Conservation (phyloP, 1,140 invertebrate species). For the Cataglyphis hispanica region DNA sequence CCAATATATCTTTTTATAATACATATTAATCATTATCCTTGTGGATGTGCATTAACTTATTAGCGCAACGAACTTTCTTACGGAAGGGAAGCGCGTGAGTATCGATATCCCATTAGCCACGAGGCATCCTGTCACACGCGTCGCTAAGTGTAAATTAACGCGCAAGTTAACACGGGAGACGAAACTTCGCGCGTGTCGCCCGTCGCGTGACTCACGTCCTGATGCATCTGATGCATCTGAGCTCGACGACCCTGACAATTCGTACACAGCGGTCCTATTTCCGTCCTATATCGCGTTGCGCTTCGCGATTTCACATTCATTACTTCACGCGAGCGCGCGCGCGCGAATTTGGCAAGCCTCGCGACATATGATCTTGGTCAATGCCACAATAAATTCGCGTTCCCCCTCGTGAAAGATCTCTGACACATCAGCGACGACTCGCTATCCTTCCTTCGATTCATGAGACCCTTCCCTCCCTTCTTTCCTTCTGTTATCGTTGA, state of each 20-base stretch:
- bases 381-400: slow-evolving; percentile 27
- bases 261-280: slow-evolving; percentile 55
- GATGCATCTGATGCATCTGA: slow-evolving; percentile 38
- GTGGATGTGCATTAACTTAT: slow-evolving; percentile 29
- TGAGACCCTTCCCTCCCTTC: not conserved
- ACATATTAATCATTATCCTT: slow-evolving; percentile 38
- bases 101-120: slow-evolving; percentile 37
- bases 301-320: slow-evolving; percentile 43
- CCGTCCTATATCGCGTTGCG: slow-evolving; percentile 45
- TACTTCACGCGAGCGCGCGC: not conserved
- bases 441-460: not conserved
- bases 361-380: not conserved
- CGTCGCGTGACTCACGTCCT: slow-evolving; percentile 64
- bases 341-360: slow-evolving; percentile 39
- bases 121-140: not conserved
- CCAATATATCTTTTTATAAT: slow-evolving; percentile 8
- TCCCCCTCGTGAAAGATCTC: slow-evolving; percentile 4
- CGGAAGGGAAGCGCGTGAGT: no score
- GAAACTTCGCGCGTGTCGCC: slow-evolving; percentile 15
- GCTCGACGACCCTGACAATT: slow-evolving; percentile 54
- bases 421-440: not conserved
- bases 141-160: slow-evolving; percentile 42
- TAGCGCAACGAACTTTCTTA: slow-evolving; percentile 18
- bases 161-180: slow-evolving; percentile 22
- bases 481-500: not conserved